Evolutionary conservation across 2,888 invertebrate species (phyloP), one percentile per base, ranked within the genome.

Genomic region (Caradrina clavipalpis): DNA sequence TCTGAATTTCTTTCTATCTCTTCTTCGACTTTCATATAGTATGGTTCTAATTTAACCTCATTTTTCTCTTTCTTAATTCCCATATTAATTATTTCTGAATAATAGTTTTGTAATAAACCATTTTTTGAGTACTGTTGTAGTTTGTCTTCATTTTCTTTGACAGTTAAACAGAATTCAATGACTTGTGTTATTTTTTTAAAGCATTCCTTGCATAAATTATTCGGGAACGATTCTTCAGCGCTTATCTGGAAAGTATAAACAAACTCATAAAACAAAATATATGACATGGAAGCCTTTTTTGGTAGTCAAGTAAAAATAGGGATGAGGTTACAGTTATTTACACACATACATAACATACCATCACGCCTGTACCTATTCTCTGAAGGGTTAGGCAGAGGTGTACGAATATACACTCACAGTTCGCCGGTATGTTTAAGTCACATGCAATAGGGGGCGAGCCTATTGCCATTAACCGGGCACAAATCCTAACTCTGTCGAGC

Each of bases 151-250:
- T 90, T 92, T 50, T 87, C 76, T 49, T 76, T 76, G 2, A 92
- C 67, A 67, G 74, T 80, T 58, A 82, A 56, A 31, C 82, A 80
- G 70, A 91, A 93, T 62, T 78, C 68, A 62, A 83, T 68, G 1
- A 89, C 78, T 57, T 90, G 77, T 57, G 87, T 77, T n/a, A 92
- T 78, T 84, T 84, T 89, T 15, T 83, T 71, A 2, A 83, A 53
- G 69, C 94, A 94, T 13, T 35, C 19, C 11, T 75, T 60, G 59
- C 94, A 94, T 26, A 91, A 72, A 19, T 83, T 78, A n/a, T 78
- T 87, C 1, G 93, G 93, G 0, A 92, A 81, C 1, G 45, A 61
- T 39, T 88, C 60, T 2, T 82, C 77, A 8, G 84, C n/a, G 22
- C 69, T 21, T 58, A 93, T 83, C 93, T 93, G 89, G 63, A 74